phyloP scores from a whole-genome alignment of 2,888 invertebrate genomes.

The Drosophila siamana region DNA sequence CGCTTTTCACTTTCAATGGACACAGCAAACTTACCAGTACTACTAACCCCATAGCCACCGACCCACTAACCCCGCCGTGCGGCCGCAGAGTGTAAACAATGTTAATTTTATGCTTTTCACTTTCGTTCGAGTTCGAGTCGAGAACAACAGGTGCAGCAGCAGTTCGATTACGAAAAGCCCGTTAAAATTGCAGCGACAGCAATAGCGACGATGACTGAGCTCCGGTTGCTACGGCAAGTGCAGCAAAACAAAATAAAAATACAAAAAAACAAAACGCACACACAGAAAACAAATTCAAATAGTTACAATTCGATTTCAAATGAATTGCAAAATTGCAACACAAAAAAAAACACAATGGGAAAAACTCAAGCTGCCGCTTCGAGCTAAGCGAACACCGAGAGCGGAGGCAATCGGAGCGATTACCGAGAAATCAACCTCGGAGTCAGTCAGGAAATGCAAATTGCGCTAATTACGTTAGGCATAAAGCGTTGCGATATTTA shows the following conservation, averaged over 20 bases:
- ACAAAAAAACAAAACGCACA: slow-evolving; percentile 2
- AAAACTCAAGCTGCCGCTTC: slow-evolving; percentile 33
- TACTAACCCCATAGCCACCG: background rate
- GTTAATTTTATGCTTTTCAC: slow-evolving; percentile 73
- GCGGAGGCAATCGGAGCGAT: slow-evolving; percentile 30
- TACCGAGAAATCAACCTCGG: slow-evolving; percentile 62
- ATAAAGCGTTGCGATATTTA: slow-evolving; percentile 62
- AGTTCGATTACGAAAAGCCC: slow-evolving; percentile 68
- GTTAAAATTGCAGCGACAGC: slow-evolving; percentile 63
- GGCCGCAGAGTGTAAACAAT: slow-evolving; percentile 49
- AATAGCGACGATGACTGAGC: slow-evolving; percentile 15
- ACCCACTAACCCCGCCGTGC: slow-evolving; percentile 12
- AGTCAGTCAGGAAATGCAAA: slow-evolving; percentile 79
- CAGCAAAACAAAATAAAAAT: slow-evolving; percentile 24
- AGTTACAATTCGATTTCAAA: slow-evolving; percentile 73
- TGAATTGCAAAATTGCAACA: slow-evolving; percentile 70
- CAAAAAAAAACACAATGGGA: slow-evolving; percentile 39
- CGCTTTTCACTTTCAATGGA: slow-evolving; percentile 68
- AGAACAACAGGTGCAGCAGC: slow-evolving; percentile 63
- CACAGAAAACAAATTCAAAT: slow-evolving; percentile 26
- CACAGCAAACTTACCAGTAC: background rate
- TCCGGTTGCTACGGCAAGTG: slow-evolving; percentile 47
- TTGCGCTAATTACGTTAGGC: slow-evolving; percentile 77
- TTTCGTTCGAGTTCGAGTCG: slow-evolving; percentile 60
- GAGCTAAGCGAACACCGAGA: slow-evolving; percentile 2